Evolutionary conservation across 1,140 invertebrate species (phyloP).

Genomic region (Drosophila funebris): DNA sequence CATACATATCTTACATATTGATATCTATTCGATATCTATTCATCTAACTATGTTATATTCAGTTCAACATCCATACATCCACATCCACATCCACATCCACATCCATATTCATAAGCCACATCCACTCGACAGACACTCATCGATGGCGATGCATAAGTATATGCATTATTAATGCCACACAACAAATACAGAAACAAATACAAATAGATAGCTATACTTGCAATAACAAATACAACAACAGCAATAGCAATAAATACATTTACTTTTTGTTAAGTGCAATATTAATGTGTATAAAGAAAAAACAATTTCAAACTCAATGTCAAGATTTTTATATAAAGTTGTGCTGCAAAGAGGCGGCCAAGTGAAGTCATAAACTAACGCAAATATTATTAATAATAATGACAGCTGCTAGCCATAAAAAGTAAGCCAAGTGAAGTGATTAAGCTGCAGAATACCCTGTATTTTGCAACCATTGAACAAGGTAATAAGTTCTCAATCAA

Average conservation of each 20-base stretch:
- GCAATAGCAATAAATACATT: constrained; percentile 11
- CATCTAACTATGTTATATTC: constrained; percentile 40
- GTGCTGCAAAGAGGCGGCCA: constrained; percentile 16
- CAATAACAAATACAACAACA: constrained; percentile 9
- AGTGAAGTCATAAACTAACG: constrained; percentile 36
- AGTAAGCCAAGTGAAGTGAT: not conserved
- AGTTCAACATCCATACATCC: constrained; percentile 28
- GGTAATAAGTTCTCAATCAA: no score
- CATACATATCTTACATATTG: not conserved
- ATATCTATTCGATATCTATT: constrained; percentile 29
- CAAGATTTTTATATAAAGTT: constrained; percentile 49
- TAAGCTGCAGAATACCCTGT: constrained; percentile 5
- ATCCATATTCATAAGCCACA: constrained; percentile 66
- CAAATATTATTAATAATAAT: constrained; percentile 59
- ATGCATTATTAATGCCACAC: constrained; percentile 61
- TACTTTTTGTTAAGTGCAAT: constrained; percentile 45
- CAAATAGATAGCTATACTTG: constrained; percentile 26
- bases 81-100: no score
- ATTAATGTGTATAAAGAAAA: constrained; percentile 41
- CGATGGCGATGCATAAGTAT: constrained; percentile 43
- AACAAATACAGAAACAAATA: constrained; percentile 23
- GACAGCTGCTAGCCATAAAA: constrained; percentile 25
- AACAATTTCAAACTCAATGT: constrained; percentile 50
- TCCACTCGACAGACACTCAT: constrained; percentile 20
- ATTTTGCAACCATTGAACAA: not conserved